phyloP scores from a whole-genome alignment of 1,140 invertebrate species.

The Drosophila repletoides region DNA sequence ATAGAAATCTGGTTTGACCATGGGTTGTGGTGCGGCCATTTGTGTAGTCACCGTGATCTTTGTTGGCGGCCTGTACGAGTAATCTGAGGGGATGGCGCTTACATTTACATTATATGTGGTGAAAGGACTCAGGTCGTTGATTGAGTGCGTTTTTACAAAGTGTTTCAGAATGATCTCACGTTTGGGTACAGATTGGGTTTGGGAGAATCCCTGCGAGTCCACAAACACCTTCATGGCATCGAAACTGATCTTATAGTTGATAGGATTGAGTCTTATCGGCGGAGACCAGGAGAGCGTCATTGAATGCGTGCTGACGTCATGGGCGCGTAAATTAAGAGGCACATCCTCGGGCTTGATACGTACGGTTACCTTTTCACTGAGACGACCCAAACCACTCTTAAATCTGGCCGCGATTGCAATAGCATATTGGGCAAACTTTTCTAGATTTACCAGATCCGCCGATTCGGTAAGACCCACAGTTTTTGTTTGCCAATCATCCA shows the following conservation, averaged over 20 bases:
- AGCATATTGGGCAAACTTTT: slow-evolving; percentile 95
- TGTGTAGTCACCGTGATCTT: slow-evolving; percentile 97
- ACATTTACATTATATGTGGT: slow-evolving; percentile 98
- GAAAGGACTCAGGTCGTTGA: slow-evolving; percentile 95
- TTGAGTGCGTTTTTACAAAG: slow-evolving; percentile 87
- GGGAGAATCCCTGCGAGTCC: slow-evolving; percentile 95
- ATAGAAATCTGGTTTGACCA: slow-evolving; percentile 97
- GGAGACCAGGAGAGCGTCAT: slow-evolving; percentile 96
- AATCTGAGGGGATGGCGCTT: slow-evolving; percentile 93
- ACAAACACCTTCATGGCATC: slow-evolving; percentile 97
- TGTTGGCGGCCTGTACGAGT: slow-evolving; percentile 92
- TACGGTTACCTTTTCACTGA: slow-evolving; percentile 91
- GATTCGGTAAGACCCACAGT: slow-evolving; percentile 93
- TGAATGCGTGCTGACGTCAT: slow-evolving; percentile 93
- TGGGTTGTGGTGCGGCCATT: slow-evolving; percentile 97
- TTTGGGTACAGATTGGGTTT: slow-evolving; percentile 91
- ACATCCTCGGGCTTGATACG: slow-evolving; percentile 96
- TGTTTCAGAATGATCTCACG: slow-evolving; percentile 89
- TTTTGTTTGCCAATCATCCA: slow-evolving; percentile 95
- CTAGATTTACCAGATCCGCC: slow-evolving; percentile 94
- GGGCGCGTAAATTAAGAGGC: slow-evolving; percentile 92
- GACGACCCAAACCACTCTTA: slow-evolving; percentile 87
- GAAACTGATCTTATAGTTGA: slow-evolving; percentile 95
- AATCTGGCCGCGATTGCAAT: slow-evolving; percentile 94
- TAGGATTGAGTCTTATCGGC: slow-evolving; percentile 94